These are phyloP conservation scores for Ceraclea dissimilis DNA, from an alignment of 2,888 invertebrate species.

Conservation along the genomic window DNA sequence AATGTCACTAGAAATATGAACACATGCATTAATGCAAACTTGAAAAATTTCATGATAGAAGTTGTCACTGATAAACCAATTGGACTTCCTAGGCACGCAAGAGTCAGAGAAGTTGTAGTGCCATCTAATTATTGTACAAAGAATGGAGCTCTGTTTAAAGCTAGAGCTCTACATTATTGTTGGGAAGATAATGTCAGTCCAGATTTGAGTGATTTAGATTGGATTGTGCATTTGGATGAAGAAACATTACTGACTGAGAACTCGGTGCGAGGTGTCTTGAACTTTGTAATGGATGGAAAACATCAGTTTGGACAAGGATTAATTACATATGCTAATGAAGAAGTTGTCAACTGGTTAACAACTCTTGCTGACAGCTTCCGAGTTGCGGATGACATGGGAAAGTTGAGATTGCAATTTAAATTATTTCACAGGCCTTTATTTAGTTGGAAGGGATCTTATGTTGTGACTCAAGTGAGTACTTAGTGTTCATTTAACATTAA, in stretches of 20 bases:
- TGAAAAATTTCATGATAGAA: slow-evolving; percentile 94
- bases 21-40: slow-evolving; percentile 78
- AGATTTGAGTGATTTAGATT: slow-evolving; percentile 76
- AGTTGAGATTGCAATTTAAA: slow-evolving; percentile 84
- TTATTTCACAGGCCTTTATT: slow-evolving; percentile 91
- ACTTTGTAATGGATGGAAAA: slow-evolving; percentile 90
- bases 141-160: slow-evolving; percentile 89
- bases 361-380: slow-evolving; percentile 93
- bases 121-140: slow-evolving; percentile 80
- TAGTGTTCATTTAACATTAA: neutral
- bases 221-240: slow-evolving; percentile 97
- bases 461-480: slow-evolving; percentile 79
- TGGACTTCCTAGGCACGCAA: slow-evolving; percentile 66
- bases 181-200: slow-evolving; percentile 83
- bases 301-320: slow-evolving; percentile 94
- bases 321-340: slow-evolving; percentile 93
- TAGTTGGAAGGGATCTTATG: slow-evolving; percentile 98
- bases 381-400: slow-evolving; percentile 97
- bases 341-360: slow-evolving; percentile 94
- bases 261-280: slow-evolving; percentile 81
- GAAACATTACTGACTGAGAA: slow-evolving; percentile 92
- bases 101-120: slow-evolving; percentile 83
- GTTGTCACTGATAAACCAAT: slow-evolving; percentile 89
- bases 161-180: slow-evolving; percentile 91
- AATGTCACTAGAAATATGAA: slow-evolving; percentile 85